Base-by-base conservation (phyloP, 2,888 invertebrate genomes). In the Hetaerina titia region DNA sequence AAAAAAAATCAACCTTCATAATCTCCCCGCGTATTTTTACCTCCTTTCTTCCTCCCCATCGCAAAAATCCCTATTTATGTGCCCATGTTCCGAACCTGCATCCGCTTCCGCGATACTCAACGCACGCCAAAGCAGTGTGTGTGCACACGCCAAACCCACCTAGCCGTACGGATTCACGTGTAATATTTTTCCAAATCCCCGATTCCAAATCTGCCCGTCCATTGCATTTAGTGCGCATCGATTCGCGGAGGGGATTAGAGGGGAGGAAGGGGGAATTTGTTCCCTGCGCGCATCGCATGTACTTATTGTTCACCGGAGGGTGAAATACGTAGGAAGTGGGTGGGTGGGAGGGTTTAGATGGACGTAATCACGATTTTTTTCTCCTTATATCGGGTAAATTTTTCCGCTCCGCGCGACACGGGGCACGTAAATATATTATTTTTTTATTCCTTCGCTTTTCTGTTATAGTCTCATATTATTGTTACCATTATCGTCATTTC, bases 281-380 rank as follows among this genome's bases (percentile, higher is more conserved):
- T 9, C 69, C 69, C n/a, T 69, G 19, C 69, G 22, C n/a, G 22
- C n/a, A 69, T 6, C 69, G 19, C n/a, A 22, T 69, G 69, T n/a
- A 69, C 69, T 69, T 69, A 69, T 69, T 69, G 69, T 69, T 69
- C 69, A 69, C 17, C 69, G 69, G n/a, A 22, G 69, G 69, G 69
- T 69, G 22, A 69, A 22, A n/a, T n/a, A n/a, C 69, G n/a, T 22
- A 69, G 69, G 69, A 69, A 5, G 69, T 69, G 69, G 69, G 69
- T n/a, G 69, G 69, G 22, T n/a, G 22, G 19, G 69, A n/a, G n/a
- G n/a, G n/a, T n/a, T n/a, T n/a, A n/a, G 69, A 69, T 0, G 19
- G n/a, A 69, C 69, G 69, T n/a, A 69, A 69, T 69, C 69, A 8
- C n/a, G 19, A 22, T 22, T 69, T 69, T 69, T n/a, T 69, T 7